Evolutionary conservation across 2,113 vertebrate species (phyloP).

Genomic region (Chamaea fasciata): DNA sequence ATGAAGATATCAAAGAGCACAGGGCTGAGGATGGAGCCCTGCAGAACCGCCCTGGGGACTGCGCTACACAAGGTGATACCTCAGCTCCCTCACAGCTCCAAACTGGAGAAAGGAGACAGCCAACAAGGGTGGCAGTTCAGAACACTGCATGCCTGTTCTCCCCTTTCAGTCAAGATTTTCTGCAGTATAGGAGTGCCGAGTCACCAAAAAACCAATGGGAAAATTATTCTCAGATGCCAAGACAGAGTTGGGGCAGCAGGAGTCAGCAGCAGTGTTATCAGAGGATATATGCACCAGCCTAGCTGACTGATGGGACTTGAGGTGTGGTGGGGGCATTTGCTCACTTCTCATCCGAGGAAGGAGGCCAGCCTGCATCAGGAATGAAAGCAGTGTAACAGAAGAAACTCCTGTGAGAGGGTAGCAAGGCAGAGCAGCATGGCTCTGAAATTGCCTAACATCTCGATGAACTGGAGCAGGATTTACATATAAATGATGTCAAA

Average conservation of each 20-base stretch:
- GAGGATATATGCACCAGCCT: neutral
- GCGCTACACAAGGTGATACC: rapidly evolving
- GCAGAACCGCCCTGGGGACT: neutral
- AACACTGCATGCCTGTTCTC: neutral
- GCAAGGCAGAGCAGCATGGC: neutral
- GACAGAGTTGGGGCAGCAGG: neutral
- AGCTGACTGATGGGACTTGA: neutral
- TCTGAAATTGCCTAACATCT: conserved; percentile 24
- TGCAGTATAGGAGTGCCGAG: neutral
- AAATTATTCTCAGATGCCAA: neutral
- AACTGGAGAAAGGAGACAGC: neutral
- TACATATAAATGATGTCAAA: conserved; percentile 60
- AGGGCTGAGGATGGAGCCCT: neutral
- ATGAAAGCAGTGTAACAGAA: neutral
- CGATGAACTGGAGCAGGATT: conserved; percentile 55
- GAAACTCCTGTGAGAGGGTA: neutral
- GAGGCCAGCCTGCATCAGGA: neutral
- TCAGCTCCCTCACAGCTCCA: neutral
- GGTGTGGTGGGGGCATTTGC: neutral
- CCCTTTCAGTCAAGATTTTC: neutral
- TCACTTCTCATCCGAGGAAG: neutral
- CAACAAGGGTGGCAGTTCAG: neutral
- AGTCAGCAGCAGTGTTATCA: neutral
- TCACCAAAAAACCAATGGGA: rapidly evolving
- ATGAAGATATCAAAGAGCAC: neutral